Evolutionary conservation across 1,140 invertebrate species (phyloP), one percentile per base, ranked within the genome.

Genomic region (Idris sp.): DNA sequence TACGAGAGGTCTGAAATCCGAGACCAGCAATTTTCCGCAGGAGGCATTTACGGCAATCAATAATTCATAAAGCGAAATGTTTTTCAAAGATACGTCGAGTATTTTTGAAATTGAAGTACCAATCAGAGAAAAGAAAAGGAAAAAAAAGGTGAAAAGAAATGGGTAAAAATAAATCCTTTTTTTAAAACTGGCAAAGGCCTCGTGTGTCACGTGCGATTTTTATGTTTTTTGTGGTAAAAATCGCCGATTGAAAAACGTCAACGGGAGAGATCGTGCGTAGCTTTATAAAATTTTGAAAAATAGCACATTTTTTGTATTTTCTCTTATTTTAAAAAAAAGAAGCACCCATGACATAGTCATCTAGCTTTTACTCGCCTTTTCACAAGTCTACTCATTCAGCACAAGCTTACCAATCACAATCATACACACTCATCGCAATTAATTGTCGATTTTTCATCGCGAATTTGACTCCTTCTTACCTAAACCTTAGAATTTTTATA

Each of bases 401-500:
- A 28, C 68, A 44, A 61, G 8, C 28, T 67, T 79, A 67, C 74
- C 77, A 46, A 15, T 25, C 72, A 76, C 54, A 76, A 15, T 68
- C 74, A 69, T 64, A 46, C 71, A 43, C 73, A 74, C 65, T 33
- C 69, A 62, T 48, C 69, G 54, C 76, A 80, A 79, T 82, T 82
- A 74, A 76, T 79, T 74, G 64, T 80, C 80, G 58, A 78, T 78
- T 77, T 79, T 79, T 79, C 68, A 68, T 81, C 81, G 69, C 78
- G 58, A 78, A 78, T 79, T 74, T 80, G 65, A 80, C 68, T 58
- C 62, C 61, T 71, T 28, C 74, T 77, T 81, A 75, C 82, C 85
- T 87, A 87, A 86, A 87, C 79, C 81, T 86, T 87, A 86, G 81
- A 86, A 87, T 86, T 88, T 87, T 88, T 86, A 87, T 87, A 86